Percentiles rank a stretch among this genome's conserved stretches.
Evolutionary conservation across 2,888 invertebrate species (phyloP).

Genomic region (Stegana nigrithorax): DNA sequence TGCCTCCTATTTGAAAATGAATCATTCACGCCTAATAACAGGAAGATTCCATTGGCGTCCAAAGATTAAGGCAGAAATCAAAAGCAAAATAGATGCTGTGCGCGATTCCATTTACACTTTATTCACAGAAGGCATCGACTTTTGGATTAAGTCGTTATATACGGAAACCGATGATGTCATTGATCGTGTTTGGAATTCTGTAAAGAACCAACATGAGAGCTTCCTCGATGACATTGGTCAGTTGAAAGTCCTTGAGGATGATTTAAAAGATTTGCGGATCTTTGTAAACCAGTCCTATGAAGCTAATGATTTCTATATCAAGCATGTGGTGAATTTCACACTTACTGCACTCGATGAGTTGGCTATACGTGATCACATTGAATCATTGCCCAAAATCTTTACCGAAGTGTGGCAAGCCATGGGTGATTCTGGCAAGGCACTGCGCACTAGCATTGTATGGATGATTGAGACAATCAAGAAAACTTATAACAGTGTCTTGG

Average conservation of each 20-base stretch:
- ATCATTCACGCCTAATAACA: conserved; percentile 85
- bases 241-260: conserved; percentile 76
- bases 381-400: conserved; percentile 82
- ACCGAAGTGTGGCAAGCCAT: conserved; percentile 87
- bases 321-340: conserved; percentile 79
- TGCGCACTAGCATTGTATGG: conserved; percentile 81
- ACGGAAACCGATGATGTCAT: conserved; percentile 78
- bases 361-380: conserved; percentile 80
- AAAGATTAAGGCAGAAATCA: conserved; percentile 75
- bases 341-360: conserved; percentile 81
- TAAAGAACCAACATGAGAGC: conserved; percentile 76
- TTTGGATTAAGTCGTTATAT: conserved; percentile 76
- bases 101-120: conserved; percentile 70
- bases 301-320: conserved; percentile 86
- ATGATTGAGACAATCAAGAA: conserved; percentile 76
- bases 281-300: conserved; percentile 83
- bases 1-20: conserved; percentile 82
- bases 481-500: conserved; percentile 78
- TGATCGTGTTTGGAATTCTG: conserved; percentile 80
- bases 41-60: conserved; percentile 86
- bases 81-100: conserved; percentile 69
- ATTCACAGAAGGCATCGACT: conserved; percentile 72
- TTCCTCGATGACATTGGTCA: conserved; percentile 79
- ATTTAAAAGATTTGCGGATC: conserved; percentile 72
- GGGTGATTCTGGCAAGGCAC: conserved; percentile 85